Conservation (phyloP, 2,888 invertebrate genomes). For the Ethmia dodecea region DNA sequence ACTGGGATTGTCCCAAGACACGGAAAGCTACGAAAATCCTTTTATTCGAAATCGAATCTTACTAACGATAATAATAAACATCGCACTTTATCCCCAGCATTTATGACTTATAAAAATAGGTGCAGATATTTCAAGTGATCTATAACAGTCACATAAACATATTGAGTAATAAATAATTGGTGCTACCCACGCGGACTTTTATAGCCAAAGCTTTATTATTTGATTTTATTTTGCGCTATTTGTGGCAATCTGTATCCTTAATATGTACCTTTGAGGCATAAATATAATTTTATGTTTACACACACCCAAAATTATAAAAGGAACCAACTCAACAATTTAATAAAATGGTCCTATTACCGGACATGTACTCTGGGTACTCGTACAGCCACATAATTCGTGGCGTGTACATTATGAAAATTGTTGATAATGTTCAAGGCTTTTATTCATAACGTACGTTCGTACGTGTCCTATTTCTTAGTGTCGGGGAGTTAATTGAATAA, state of each 20-base stretch:
- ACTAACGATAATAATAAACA: no score
- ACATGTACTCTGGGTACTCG: no score
- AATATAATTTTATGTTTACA: conserved; percentile 19
- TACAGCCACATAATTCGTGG: conserved; percentile 34
- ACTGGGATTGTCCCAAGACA: conserved; percentile 22
- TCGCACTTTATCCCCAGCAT: no score
- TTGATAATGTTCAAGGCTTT: no score
- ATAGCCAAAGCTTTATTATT: conserved; percentile 35
- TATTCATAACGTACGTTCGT: background rate
- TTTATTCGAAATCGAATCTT: conserved; percentile 3
- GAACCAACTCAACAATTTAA: no score
- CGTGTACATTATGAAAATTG: conserved; percentile 47
- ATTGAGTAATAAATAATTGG: conserved; percentile 23
- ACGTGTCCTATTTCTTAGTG: conserved; percentile 1
- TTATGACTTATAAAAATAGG: no score
- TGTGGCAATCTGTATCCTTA: conserved; percentile 40
- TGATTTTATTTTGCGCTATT: conserved; percentile 46
- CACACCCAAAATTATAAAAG: conserved; percentile 27
- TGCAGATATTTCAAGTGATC: conserved; percentile 20
- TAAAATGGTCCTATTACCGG: conserved; percentile 45
- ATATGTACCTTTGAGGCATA: conserved; percentile 30
- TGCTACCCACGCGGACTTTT: conserved; percentile 33
- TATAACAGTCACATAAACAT: conserved; percentile 15
- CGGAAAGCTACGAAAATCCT: conserved; percentile 21
- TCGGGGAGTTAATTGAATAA: conserved; percentile 22